Evolutionary conservation across 2,888 invertebrate species (phyloP).

Genomic region (Litoditis marina): DNA sequence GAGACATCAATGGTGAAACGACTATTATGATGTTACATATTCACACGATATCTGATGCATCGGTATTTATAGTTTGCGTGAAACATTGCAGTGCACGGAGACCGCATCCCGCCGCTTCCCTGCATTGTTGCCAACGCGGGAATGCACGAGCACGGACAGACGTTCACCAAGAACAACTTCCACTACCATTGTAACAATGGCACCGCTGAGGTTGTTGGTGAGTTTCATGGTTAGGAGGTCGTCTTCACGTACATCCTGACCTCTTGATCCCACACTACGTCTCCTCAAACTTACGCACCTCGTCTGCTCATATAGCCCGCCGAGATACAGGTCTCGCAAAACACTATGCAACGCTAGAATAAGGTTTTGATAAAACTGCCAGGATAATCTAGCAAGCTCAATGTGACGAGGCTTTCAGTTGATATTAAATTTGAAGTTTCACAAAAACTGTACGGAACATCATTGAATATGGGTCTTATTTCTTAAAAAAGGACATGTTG

Average conservation of each 20-base stretch:
- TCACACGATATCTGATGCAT: not conserved
- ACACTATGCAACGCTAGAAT: too few species aligned
- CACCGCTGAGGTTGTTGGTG: slow-evolving; percentile 60
- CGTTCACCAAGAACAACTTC: slow-evolving; percentile 59
- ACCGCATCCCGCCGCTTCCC: slow-evolving; percentile 52
- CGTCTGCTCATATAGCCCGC: too few species aligned
- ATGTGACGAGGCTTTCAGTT: too few species aligned
- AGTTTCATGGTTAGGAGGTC: slow-evolving; percentile 6
- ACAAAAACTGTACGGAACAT: not conserved
- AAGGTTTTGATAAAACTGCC: too few species aligned
- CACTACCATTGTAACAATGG: slow-evolving; percentile 60
- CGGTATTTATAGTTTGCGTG: not conserved
- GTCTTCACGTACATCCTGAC: too few species aligned
- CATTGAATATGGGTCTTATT: too few species aligned
- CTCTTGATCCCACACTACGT: too few species aligned
- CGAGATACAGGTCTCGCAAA: too few species aligned
- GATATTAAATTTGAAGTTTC: not conserved
- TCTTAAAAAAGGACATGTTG: too few species aligned
- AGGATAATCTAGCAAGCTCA: too few species aligned
- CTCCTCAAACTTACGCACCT: too few species aligned
- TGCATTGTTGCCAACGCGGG: slow-evolving; percentile 54
- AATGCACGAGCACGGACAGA: slow-evolving; percentile 56
- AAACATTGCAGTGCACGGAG: slow-evolving; percentile 43
- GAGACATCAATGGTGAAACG: not conserved
- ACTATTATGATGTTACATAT: not conserved